phyloP scores from a whole-genome alignment of 2,797 vertebrate genomes.

The Xiphorhynchus erythropygius region DNA sequence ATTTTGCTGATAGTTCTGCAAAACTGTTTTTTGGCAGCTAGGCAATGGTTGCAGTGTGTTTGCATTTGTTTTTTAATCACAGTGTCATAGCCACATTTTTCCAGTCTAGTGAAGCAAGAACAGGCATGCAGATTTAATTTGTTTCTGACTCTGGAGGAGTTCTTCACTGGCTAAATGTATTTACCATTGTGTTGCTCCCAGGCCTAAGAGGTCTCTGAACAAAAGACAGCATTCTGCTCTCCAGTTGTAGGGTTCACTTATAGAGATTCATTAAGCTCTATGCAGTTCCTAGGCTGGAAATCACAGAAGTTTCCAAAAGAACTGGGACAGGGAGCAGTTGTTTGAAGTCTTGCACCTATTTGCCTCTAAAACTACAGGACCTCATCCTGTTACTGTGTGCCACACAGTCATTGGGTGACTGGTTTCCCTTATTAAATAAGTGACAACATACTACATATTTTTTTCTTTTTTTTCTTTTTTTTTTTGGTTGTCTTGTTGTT shows the following conservation, averaged over 20 bases:
- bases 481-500: no score
- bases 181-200: conserved; percentile 6
- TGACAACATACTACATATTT: not conserved
- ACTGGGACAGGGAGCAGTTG: not conserved
- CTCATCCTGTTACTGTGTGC: not conserved
- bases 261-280: not conserved
- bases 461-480: not conserved
- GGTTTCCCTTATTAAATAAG: not conserved
- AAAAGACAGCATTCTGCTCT: not conserved
- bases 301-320: not conserved
- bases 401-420: not conserved
- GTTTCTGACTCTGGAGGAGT: not conserved
- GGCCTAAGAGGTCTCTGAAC: not conserved
- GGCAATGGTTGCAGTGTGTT: not conserved
- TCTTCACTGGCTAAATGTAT: not conserved
- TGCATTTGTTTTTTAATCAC: conserved; percentile 48
- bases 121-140: conserved; percentile 33
- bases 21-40: conserved; percentile 32
- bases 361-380: not conserved
- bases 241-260: not conserved
- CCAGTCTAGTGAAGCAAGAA: conserved; percentile 42
- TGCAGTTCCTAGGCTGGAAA: not conserved
- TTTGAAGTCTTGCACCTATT: not conserved
- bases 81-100: conserved; percentile 40
- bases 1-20: conserved; percentile 44